Evolutionary conservation across 1,140 invertebrate species (phyloP).

Genomic region (Antheraea pernyi): DNA sequence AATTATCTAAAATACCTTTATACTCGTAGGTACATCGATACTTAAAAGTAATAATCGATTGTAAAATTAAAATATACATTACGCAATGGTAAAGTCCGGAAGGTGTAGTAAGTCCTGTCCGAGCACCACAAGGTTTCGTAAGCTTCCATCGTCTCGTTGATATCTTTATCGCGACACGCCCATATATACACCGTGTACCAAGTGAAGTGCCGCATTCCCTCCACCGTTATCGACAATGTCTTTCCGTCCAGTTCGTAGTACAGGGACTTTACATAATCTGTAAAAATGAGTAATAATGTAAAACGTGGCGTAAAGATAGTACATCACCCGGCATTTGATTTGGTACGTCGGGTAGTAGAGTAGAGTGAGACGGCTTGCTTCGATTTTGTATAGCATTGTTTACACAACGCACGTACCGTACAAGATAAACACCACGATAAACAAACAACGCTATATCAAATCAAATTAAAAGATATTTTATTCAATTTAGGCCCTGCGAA

Average conservation of each 20-base stretch:
- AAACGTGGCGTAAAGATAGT: too few species aligned
- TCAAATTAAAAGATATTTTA: too few species aligned
- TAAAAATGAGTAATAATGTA: neutral
- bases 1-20: too few species aligned
- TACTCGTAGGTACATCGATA: too few species aligned
- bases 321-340: too few species aligned
- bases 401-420: too few species aligned
- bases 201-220: constrained; percentile 85
- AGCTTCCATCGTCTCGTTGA: constrained; percentile 42
- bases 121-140: constrained; percentile 66
- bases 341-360: too few species aligned
- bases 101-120: constrained; percentile 51
- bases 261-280: constrained; percentile 58
- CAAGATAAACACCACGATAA: too few species aligned
- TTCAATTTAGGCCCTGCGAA: too few species aligned
- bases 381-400: too few species aligned
- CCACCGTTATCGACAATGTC: constrained; percentile 78
- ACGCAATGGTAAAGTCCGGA: constrained; percentile 56
- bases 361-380: too few species aligned
- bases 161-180: constrained; percentile 83
- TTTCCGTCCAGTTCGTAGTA: constrained; percentile 57
- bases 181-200: constrained; percentile 85
- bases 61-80: constrained; percentile 20
- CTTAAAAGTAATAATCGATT: neutral
- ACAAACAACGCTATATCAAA: too few species aligned